These are phyloP conservation scores for Epinephelus moara DNA, from an alignment of 2,113 vertebrate species.

Conservation along the genomic window DNA sequence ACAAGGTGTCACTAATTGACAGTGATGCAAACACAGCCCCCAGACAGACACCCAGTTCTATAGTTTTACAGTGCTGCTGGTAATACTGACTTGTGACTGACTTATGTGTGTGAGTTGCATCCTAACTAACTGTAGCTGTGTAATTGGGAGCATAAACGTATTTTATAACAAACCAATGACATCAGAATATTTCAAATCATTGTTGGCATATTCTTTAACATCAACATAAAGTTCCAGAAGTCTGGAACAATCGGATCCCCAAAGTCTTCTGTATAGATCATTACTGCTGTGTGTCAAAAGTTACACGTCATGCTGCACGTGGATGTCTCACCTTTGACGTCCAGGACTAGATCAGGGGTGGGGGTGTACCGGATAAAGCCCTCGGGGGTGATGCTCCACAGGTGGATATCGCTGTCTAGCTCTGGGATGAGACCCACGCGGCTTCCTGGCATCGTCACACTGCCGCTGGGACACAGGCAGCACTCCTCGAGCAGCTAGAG, in stretches of 20 bases:
- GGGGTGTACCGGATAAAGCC: conserved; percentile 89
- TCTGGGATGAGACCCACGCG: conserved; percentile 88
- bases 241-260: not conserved
- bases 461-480: conserved; percentile 89
- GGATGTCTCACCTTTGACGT: conserved; percentile 92
- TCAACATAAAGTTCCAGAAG: not conserved
- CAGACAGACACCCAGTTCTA: not conserved
- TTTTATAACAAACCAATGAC: not conserved
- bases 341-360: conserved; percentile 89
- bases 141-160: not conserved
- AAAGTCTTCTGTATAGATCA: not conserved
- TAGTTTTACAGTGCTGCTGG: not conserved
- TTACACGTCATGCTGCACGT: too few species aligned
- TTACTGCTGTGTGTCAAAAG: not conserved
- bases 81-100: not conserved
- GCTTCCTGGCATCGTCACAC: conserved; percentile 88
- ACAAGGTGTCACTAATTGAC: conserved; percentile 77
- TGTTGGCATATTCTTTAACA: not conserved
- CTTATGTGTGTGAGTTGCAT: not conserved
- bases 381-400: conserved; percentile 90
- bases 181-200: not conserved
- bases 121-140: not conserved
- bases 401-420: conserved; percentile 80
- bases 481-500: conserved; percentile 91
- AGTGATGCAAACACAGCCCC: conserved; percentile 10